Conservation (phyloP, 2,797 vertebrate species). For the Leucoraja ocellata region DNA sequence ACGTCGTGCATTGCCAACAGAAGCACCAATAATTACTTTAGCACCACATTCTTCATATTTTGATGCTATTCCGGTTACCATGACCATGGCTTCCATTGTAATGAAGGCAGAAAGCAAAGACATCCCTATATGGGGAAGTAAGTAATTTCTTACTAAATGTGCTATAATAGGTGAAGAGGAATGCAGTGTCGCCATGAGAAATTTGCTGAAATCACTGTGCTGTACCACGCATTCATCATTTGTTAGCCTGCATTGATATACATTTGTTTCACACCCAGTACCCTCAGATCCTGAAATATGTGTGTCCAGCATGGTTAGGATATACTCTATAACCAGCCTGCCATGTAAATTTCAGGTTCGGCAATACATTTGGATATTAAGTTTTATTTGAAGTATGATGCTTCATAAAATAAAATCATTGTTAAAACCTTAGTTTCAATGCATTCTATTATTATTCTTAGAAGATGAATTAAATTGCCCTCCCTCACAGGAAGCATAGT, state of each 20-base stretch:
- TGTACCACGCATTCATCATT: background rate
- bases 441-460: too few species aligned
- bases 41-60: slow-evolving; percentile 97
- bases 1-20: slow-evolving; percentile 69
- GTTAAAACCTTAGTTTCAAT: too few species aligned
- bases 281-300: background rate
- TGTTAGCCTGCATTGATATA: background rate
- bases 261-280: background rate
- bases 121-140: slow-evolving; percentile 97
- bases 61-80: slow-evolving; percentile 93
- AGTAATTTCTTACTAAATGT: slow-evolving; percentile 55
- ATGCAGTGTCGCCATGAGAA: background rate
- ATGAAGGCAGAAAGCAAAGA: slow-evolving; percentile 98
- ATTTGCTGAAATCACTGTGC: background rate
- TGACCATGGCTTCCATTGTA: slow-evolving; percentile 95
- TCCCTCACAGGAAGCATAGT: too few species aligned
- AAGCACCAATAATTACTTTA: slow-evolving; percentile 85
- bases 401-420: too few species aligned
- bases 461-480: too few species aligned
- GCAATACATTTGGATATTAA: too few species aligned
- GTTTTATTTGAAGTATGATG: too few species aligned
- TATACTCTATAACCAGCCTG: too few species aligned
- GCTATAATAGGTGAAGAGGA: background rate
- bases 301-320: background rate
- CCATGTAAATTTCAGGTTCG: too few species aligned